These are phyloP conservation scores for Cichladusa arquata DNA, from an alignment of 2,113 vertebrate species.

Conservation along the genomic window DNA sequence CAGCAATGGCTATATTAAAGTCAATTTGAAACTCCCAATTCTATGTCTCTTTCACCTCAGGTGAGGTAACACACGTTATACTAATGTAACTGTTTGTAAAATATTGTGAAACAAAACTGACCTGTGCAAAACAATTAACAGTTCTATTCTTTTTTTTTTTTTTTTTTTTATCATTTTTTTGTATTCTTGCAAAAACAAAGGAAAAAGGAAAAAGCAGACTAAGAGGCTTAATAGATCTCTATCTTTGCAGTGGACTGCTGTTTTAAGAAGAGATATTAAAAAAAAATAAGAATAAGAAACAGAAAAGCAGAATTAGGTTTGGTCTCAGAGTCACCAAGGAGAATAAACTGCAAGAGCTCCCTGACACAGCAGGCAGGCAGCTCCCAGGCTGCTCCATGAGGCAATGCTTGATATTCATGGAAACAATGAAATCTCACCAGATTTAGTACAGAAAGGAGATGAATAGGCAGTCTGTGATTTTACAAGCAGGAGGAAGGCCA, in stretches of 20 bases:
- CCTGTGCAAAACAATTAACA: neutral
- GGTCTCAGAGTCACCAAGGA: neutral
- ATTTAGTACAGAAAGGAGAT: neutral
- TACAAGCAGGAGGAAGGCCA: neutral
- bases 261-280: neutral
- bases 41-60: conserved; percentile 31
- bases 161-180: neutral
- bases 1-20: conserved; percentile 63
- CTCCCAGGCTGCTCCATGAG: neutral
- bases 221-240: neutral
- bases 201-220: neutral
- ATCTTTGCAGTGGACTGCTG: neutral
- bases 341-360: neutral
- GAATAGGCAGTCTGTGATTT: neutral
- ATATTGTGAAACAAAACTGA: conserved; percentile 17
- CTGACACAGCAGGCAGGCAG: neutral
- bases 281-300: too few species aligned
- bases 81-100: conserved; percentile 7
- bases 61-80: conserved; percentile 14
- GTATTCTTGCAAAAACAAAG: neutral
- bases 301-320: neutral
- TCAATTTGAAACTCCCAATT: conserved; percentile 44
- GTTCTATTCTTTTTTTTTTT: neutral
- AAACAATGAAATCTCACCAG: neutral
- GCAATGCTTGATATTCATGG: neutral